Conservation (phyloP, 2,113 vertebrate species). For the Pelecanus crispus region DNA sequence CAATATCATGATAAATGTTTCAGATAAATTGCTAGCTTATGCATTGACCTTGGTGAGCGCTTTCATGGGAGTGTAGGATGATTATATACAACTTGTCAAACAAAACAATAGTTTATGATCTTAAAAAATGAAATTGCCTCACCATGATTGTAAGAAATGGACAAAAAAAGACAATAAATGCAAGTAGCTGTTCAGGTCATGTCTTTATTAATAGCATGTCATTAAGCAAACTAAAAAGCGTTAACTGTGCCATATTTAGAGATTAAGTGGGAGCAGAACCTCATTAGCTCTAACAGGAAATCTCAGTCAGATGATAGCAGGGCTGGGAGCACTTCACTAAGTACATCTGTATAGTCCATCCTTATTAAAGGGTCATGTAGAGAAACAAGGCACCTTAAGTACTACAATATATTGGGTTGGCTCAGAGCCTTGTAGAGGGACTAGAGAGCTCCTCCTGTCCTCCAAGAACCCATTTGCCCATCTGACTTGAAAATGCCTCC, state of each 20-base stretch:
- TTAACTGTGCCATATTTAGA: constrained; percentile 47
- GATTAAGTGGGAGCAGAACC: constrained; percentile 50
- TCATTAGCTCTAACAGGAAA: constrained; percentile 44
- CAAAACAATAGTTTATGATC: constrained; percentile 31
- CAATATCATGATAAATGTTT: not conserved
- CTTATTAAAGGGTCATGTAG: not conserved
- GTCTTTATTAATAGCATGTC: constrained; percentile 49
- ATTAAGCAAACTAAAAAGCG: constrained; percentile 49
- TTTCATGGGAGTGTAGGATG: not conserved
- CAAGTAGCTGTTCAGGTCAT: constrained; percentile 29
- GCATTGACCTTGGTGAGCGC: not conserved
- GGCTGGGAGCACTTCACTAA: constrained; percentile 10
- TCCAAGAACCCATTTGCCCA: not conserved
- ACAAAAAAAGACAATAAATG: constrained; percentile 24
- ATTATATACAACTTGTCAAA: constrained; percentile 13
- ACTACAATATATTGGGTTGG: not conserved
- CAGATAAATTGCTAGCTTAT: constrained; percentile 29
- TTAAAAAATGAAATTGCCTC: constrained; percentile 22
- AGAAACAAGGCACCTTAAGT: not conserved
- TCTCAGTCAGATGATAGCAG: not conserved
- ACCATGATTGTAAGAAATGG: not conserved
- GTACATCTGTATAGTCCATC: not conserved
- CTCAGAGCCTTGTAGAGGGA: not conserved
- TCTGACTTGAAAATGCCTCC: not conserved
- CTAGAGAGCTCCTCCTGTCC: not conserved